Conservation (phyloP, 2,113 vertebrate species). For the Dissostichus mawsoni region DNA sequence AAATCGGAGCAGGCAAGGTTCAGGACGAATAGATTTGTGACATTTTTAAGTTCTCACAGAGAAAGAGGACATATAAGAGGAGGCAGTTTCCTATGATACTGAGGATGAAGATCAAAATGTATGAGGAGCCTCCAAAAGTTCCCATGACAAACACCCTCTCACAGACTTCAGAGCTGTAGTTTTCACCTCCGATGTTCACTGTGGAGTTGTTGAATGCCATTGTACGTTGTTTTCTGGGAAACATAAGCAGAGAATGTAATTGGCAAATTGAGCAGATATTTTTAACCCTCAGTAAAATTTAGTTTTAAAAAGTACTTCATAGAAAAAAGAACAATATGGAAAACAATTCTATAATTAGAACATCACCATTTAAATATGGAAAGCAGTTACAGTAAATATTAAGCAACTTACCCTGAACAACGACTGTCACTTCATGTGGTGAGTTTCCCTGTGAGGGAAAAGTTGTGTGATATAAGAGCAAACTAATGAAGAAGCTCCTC, state of each 20-base stretch:
- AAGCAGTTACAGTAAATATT: too few species aligned
- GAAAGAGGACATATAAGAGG: slow-evolving; percentile 54
- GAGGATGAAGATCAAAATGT: slow-evolving; percentile 64
- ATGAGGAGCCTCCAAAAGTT: slow-evolving; percentile 27
- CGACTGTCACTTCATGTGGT: too few species aligned
- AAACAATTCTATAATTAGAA: too few species aligned
- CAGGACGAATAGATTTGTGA: slow-evolving; percentile 84
- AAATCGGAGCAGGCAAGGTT: slow-evolving; percentile 85
- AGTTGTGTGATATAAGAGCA: too few species aligned
- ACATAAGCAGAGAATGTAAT: slow-evolving; percentile 18
- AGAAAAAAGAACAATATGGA: too few species aligned
- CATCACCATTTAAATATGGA: not conserved
- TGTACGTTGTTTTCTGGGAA: slow-evolving; percentile 16
- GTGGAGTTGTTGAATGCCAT: not conserved
- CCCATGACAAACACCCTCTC: not conserved
- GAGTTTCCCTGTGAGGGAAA: not conserved
- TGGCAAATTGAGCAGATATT: not conserved
- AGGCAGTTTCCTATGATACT: slow-evolving; percentile 66
- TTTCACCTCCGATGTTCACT: rapidly evolving
- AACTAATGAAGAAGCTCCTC: too few species aligned
- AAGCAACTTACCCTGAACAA: too few species aligned
- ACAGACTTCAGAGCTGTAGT: rapidly evolving
- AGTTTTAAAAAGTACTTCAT: not conserved
- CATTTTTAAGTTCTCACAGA: slow-evolving; percentile 73
- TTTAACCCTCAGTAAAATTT: not conserved